These are phyloP conservation scores for Coracias cyanogaster DNA, from an alignment of 2,797 vertebrate species.

Conservation along the genomic window DNA sequence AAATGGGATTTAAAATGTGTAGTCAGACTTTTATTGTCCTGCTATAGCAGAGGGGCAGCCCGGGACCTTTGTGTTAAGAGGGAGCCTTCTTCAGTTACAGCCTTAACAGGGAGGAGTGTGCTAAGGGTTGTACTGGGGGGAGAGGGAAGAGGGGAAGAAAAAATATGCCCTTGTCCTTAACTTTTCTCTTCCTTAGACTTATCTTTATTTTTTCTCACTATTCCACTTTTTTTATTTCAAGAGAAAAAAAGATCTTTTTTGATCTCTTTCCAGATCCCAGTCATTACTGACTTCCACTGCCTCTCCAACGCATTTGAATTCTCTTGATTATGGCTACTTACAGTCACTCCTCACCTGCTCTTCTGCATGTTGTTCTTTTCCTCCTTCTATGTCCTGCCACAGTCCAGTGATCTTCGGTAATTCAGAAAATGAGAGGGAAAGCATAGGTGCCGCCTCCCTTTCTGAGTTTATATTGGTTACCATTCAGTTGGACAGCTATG, in stretches of 20 bases:
- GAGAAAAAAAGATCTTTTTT: not conserved
- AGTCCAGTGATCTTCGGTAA: constrained; percentile 7
- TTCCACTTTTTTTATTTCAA: not conserved
- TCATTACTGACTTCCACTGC: not conserved
- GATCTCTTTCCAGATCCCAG: not conserved
- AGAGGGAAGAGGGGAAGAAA: not conserved
- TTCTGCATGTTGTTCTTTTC: not conserved
- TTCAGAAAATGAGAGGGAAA: constrained; percentile 15
- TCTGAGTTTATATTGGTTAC: not conserved
- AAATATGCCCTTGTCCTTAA: not conserved
- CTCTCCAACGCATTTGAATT: not conserved
- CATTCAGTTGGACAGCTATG: not conserved
- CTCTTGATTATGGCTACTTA: not conserved
- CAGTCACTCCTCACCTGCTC: not conserved
- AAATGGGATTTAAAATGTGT: not conserved
- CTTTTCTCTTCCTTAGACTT: not conserved
- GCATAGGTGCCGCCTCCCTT: not conserved
- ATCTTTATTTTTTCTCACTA: not conserved
- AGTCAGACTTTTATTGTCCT: not conserved
- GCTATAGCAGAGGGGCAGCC: not conserved
- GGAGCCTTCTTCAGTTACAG: not conserved
- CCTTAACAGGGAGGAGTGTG: not conserved
- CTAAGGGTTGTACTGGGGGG: not conserved
- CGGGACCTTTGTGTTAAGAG: not conserved
- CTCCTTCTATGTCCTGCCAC: not conserved